Evolutionary conservation across 2,113 vertebrate species (phyloP).

Genomic region (Antechinus stuartii): DNA sequence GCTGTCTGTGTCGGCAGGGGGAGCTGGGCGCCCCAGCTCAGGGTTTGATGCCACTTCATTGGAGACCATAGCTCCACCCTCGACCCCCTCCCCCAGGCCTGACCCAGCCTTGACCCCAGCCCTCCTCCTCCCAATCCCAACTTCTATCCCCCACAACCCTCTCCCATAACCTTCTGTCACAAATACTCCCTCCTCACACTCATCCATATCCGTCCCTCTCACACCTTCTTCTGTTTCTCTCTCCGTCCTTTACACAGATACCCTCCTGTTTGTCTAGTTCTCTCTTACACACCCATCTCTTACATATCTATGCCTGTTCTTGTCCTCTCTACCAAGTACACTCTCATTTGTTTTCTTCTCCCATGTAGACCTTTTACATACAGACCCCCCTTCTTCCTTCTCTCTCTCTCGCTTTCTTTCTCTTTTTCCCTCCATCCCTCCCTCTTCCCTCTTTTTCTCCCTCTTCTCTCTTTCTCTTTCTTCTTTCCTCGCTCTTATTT

Average conservation of each 20-base stretch:
- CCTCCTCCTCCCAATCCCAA: not conserved
- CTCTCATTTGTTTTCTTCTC: not conserved
- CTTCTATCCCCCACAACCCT: not conserved
- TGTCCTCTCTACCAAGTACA: not conserved
- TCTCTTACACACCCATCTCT: not conserved
- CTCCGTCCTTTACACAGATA: not conserved
- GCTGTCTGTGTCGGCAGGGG: not conserved
- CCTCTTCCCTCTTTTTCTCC: not conserved
- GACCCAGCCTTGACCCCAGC: not conserved
- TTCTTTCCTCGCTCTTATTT: not conserved
- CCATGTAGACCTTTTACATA: not conserved
- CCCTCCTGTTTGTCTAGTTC: not conserved
- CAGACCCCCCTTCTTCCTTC: not conserved
- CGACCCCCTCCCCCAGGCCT: not conserved
- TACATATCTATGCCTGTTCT: not conserved
- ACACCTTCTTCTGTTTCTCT: not conserved
- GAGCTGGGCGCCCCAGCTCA: not conserved
- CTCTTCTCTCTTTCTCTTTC: not conserved
- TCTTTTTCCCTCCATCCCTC: not conserved
- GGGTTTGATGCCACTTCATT: not conserved
- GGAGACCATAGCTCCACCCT: not conserved
- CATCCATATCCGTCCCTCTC: not conserved
- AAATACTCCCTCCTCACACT: not conserved
- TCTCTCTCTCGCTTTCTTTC: not conserved
- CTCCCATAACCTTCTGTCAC: not conserved